A percentile compares a stretch with the other conserved stretches of the same genome.
phyloP scores from a whole-genome alignment of 2,797 vertebrate genomes.

The Microhierax caerulescens region DNA sequence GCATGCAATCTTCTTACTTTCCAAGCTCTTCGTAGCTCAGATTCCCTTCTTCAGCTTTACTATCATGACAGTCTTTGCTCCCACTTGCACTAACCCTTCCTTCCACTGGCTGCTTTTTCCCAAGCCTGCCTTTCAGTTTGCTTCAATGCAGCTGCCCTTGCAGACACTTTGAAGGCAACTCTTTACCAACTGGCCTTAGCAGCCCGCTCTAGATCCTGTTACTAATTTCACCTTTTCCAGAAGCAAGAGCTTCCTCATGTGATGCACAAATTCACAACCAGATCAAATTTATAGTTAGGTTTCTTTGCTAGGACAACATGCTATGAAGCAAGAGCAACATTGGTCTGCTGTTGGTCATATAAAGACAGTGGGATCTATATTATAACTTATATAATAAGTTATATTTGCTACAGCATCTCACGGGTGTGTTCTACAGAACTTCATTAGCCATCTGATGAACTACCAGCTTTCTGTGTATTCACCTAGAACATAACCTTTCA shows the following conservation, averaged over 20 bases:
- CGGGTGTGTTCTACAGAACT: background rate
- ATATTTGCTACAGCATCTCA: background rate
- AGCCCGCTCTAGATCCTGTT: background rate
- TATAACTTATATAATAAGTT: too few species aligned
- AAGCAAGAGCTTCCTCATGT: background rate
- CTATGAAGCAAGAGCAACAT: background rate
- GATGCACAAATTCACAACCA: background rate
- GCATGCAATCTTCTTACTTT: background rate
- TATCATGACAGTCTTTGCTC: background rate
- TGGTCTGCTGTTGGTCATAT: background rate
- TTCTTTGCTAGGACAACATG: background rate
- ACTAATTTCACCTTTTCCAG: background rate
- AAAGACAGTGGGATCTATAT: too few species aligned
- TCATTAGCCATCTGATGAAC: background rate
- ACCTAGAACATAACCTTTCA: background rate
- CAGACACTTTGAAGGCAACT: background rate
- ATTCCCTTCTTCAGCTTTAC: background rate
- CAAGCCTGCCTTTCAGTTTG: background rate
- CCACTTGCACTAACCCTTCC: background rate
- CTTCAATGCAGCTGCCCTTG: background rate
- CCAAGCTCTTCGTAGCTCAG: background rate
- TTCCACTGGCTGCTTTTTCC: background rate
- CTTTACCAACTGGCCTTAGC: background rate
- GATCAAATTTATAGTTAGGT: background rate
- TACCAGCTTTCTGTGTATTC: background rate